Percentiles rank a stretch among this genome's conserved stretches.
Conservation (phyloP, 2,888 invertebrate species). For the Lepeophtheirus nordmannii region DNA sequence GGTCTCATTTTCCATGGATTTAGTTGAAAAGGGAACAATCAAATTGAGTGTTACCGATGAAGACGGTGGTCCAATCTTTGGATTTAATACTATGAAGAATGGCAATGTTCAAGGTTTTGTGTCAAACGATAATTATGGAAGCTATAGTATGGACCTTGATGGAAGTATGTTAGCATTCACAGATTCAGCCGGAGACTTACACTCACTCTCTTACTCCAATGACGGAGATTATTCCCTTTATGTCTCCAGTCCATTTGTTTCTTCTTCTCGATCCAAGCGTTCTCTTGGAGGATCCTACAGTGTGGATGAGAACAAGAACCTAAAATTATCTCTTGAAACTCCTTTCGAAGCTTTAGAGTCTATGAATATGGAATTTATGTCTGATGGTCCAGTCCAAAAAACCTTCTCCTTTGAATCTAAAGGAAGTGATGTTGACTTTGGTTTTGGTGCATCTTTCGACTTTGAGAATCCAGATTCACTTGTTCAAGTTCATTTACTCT, state of each 20-base stretch:
- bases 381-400: background rate
- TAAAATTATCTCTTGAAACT: background rate
- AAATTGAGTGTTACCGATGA: background rate
- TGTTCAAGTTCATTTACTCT: background rate
- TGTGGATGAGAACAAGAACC: background rate
- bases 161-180: background rate
- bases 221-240: background rate
- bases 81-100: background rate
- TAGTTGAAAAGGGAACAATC: background rate
- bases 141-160: background rate
- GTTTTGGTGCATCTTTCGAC: background rate
- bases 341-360: background rate
- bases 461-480: background rate
- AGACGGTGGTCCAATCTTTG: background rate
- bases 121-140: background rate
- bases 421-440: background rate
- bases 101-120: background rate
- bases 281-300: constrained; percentile 5
- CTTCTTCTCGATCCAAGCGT: background rate
- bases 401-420: background rate
- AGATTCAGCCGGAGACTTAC: background rate
- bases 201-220: background rate
- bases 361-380: background rate
- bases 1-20: background rate
- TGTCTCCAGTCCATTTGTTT: background rate